A percentile compares a stretch with the other conserved stretches of the same genome.
Evolutionary conservation across 1,140 invertebrate species (phyloP).

Genomic region (Plutomurus gul): DNA sequence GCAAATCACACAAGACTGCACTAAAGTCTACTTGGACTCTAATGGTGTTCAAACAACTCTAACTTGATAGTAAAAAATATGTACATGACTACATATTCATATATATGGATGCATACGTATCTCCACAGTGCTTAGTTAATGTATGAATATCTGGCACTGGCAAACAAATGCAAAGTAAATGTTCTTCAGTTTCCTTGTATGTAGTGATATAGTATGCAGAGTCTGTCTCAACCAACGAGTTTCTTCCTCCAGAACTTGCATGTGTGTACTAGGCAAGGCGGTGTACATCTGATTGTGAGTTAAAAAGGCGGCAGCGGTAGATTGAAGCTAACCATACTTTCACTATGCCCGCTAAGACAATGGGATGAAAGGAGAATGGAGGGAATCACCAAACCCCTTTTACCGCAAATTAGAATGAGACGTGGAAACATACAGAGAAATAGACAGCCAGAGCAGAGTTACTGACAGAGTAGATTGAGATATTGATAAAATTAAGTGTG

Average conservation of each 20-base stretch:
- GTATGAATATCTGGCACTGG: too few species aligned
- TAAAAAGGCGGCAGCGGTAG: too few species aligned
- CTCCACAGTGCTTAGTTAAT: too few species aligned
- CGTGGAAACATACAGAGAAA: not conserved
- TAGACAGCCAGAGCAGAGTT: not conserved
- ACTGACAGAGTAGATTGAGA: constrained; percentile 16
- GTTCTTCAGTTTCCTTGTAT: too few species aligned
- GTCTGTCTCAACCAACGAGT: too few species aligned
- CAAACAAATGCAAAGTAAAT: not conserved
- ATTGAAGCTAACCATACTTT: too few species aligned
- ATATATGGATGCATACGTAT: too few species aligned
- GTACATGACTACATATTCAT: not conserved
- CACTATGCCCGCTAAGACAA: not conserved
- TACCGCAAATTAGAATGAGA: constrained; percentile 16
- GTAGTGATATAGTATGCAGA: too few species aligned
- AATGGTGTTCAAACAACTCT: constrained; percentile 4
- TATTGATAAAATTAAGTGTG: constrained; percentile 28
- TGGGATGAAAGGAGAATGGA: not conserved
- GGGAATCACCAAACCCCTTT: constrained; percentile 4
- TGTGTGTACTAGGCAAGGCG: too few species aligned
- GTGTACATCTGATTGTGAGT: too few species aligned
- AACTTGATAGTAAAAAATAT: not conserved
- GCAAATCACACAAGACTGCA: not conserved
- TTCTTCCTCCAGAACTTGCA: too few species aligned
- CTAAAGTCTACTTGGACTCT: not conserved